Base-by-base conservation (phyloP, 2,888 invertebrate genomes). In the Hipparchia semele region DNA sequence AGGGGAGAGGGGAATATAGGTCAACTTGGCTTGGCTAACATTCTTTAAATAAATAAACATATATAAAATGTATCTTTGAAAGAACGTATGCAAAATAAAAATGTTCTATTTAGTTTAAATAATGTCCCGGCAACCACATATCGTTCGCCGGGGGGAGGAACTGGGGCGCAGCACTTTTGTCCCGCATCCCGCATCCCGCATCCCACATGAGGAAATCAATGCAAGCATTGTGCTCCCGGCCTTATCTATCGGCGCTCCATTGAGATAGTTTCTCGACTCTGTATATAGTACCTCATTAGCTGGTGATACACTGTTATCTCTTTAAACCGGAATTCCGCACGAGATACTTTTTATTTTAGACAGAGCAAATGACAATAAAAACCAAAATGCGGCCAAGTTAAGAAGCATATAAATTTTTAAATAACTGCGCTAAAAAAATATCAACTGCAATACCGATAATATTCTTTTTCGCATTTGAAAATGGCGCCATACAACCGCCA, bases 161-260 rank as follows among this genome's bases (percentile, higher is more conserved):
- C 12, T 45, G 60, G 60, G 60, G 45, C n/a, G 60, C 39, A 12
- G 12, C 10, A 45, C 60, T 45, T 10, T 61, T 61, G 60, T 61
- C 39, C 45, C 60, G 45, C 13, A 56, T 56, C 56, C 56, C 56
- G 23, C 56, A 56, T 56, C 56, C 56, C 56, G 56, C 56, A 39
- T 23, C 59, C 59, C 59, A 23, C 33, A 45, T 45, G 39, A n/a
- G 45, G 60, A 61, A 61, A 12, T 6, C 39, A 12, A 2, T 39
- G 53, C 5, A 12, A 7, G 60, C 60, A 45, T 39, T 39, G 45
- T 60, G 60, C 33, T 4, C 60, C 2, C 4, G 60, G 60, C 60
- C 39, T 60, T 60, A 60, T 45, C 60, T 45, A 12, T 61, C 12
- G 39, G 45, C 45, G 60, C 60, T 45, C 12, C 60, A 61, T 6